phyloP scores from a whole-genome alignment of 2,888 invertebrate species.

The Cordilura impudica region DNA sequence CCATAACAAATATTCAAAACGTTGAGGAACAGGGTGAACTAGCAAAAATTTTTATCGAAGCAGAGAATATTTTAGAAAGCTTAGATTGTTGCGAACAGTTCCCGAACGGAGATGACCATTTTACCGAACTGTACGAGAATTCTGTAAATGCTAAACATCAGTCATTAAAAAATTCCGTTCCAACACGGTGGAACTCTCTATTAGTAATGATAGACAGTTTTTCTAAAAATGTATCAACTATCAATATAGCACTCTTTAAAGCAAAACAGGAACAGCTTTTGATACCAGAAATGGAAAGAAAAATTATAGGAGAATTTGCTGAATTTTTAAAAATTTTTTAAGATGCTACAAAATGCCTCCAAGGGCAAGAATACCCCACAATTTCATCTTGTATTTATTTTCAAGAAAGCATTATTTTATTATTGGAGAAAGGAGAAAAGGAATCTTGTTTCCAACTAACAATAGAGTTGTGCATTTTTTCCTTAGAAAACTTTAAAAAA shows the following conservation, averaged over 20 bases:
- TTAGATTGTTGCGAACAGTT: not conserved
- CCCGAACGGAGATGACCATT: not conserved
- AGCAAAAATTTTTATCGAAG: not conserved
- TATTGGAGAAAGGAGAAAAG: not conserved
- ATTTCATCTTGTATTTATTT: conserved; percentile 1
- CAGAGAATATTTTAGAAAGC: not conserved
- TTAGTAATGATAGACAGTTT: conserved; percentile 11
- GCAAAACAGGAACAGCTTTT: not conserved
- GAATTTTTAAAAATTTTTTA: conserved; percentile 15
- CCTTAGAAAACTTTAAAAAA: not conserved
- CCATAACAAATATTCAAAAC: not conserved
- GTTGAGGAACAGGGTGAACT: not conserved
- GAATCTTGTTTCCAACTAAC: not conserved
- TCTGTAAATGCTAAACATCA: not conserved
- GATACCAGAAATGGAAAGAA: conserved; percentile 1
- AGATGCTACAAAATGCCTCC: not conserved
- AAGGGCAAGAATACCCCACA: conserved; percentile 7
- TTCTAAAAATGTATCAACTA: not conserved
- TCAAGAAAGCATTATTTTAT: not conserved
- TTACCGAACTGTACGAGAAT: not conserved
- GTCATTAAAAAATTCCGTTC: not conserved
- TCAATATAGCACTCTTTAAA: not conserved
- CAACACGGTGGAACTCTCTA: not conserved
- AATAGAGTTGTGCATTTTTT: not conserved
- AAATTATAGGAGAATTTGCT: conserved; percentile 7